Percentiles rank a stretch among this genome's conserved stretches.
Conservation (phyloP, 2,797 vertebrate genomes). For the Gobio occitaniae region DNA sequence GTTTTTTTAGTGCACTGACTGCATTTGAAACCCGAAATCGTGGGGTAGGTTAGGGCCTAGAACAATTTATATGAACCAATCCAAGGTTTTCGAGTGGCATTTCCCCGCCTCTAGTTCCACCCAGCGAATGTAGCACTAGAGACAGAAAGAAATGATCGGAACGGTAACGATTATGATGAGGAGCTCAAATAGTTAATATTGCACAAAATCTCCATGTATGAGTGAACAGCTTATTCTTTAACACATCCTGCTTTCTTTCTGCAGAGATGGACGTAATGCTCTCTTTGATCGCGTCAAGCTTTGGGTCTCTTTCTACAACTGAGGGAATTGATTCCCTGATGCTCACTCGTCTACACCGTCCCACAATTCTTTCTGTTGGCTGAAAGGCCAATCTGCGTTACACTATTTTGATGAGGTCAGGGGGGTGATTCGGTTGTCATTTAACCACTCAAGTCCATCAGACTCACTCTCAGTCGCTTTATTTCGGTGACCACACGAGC, state of each 20-base stretch:
- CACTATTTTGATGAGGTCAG: neutral
- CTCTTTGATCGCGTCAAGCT: neutral
- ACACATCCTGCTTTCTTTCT: constrained; percentile 24
- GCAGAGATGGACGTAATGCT: constrained; percentile 7
- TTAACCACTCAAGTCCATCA: constrained; percentile 1
- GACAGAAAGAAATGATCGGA: constrained; percentile 1
- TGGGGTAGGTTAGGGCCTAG: neutral
- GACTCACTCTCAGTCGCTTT: constrained; percentile 24
- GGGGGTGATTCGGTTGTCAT: neutral
- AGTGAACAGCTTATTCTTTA: constrained; percentile 18
- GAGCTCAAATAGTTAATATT: constrained; percentile 30
- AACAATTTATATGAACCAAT: neutral
- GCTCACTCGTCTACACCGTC: neutral
- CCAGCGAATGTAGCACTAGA: constrained; percentile 55
- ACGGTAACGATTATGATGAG: neutral
- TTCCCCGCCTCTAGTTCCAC: constrained; percentile 38
- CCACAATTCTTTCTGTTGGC: constrained; percentile 2
- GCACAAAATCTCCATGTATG: constrained; percentile 38
- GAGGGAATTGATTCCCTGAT: neutral
- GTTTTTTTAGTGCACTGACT: constrained; percentile 15
- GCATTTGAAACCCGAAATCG: neutral
- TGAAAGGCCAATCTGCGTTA: neutral
- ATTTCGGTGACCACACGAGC: neutral
- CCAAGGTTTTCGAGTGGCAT: constrained; percentile 24
- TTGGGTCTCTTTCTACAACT: constrained; percentile 33